phyloP scores from a whole-genome alignment of 2,888 invertebrate species.

The Pterobdella sp. region DNA sequence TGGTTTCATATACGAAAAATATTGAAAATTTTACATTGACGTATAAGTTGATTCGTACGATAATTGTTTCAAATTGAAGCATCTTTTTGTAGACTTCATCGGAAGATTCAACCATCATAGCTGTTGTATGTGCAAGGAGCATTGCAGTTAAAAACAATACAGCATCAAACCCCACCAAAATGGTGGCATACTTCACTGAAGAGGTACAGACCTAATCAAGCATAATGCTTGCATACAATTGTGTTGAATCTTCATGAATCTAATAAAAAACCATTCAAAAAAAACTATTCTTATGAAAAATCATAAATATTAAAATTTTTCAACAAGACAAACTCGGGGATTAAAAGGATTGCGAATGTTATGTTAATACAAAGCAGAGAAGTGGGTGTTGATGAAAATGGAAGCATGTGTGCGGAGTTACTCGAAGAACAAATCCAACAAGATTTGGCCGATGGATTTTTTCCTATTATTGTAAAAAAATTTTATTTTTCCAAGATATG shows the following conservation, averaged over 20 bases:
- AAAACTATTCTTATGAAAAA: no score
- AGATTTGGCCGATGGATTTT: slow-evolving; percentile 46
- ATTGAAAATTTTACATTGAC: no score
- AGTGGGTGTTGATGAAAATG: slow-evolving; percentile 43
- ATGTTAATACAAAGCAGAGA: slow-evolving; percentile 44
- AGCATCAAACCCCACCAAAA: slow-evolving; percentile 77
- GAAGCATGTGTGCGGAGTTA: slow-evolving; percentile 41
- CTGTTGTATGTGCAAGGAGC: slow-evolving; percentile 83
- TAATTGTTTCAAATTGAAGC: no score
- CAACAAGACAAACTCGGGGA: slow-evolving; percentile 52
- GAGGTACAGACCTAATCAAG: no score
- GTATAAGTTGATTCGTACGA: no score
- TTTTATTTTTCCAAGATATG: no score
- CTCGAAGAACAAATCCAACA: slow-evolving; percentile 42
- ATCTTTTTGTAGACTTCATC: slow-evolving; percentile 88
- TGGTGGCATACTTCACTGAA: slow-evolving; percentile 94
- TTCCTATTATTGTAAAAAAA: slow-evolving; percentile 50
- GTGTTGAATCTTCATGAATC: no score
- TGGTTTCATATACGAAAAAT: no score
- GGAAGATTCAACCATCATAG: slow-evolving; percentile 87
- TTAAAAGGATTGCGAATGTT: slow-evolving; percentile 47
- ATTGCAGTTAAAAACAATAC: slow-evolving; percentile 53
- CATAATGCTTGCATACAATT: no score
- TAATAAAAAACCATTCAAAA: no score
- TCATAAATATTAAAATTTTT: no score